These are phyloP conservation scores for Pterobdella sp. DNA, from an alignment of 2,888 invertebrate genomes.

Conservation along the genomic window DNA sequence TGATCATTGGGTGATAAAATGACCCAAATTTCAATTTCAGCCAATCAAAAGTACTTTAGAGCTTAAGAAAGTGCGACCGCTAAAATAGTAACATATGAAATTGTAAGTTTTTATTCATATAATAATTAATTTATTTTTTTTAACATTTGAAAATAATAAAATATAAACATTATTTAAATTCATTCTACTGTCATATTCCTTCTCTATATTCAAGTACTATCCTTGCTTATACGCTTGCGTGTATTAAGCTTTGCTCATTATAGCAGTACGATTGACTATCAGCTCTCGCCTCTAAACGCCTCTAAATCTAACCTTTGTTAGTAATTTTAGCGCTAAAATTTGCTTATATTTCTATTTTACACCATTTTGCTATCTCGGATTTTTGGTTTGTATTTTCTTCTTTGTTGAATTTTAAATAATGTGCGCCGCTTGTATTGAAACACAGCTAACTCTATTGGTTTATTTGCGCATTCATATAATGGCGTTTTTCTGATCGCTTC, in stretches of 20 bases:
- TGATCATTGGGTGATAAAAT: neutral
- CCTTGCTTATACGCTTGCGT: neutral
- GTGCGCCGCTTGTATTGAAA: neutral
- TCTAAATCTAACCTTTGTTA: neutral
- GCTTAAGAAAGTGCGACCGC: neutral
- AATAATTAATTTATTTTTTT: neutral
- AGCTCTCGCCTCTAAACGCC: slow-evolving; percentile 5
- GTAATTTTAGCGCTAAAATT: neutral
- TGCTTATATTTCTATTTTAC: neutral
- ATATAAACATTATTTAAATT: neutral
- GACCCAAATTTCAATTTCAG: neutral
- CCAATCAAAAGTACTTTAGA: neutral
- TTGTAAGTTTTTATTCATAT: neutral
- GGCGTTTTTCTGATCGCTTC: slow-evolving; percentile 3
- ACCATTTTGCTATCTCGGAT: slow-evolving; percentile 14
- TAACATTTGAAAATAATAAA: neutral
- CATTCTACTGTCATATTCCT: neutral
- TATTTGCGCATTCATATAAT: slow-evolving; percentile 6
- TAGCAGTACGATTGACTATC: neutral
- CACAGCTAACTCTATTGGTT: neutral
- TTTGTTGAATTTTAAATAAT: neutral
- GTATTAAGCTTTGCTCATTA: slow-evolving; percentile 13
- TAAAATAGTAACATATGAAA: slow-evolving; percentile 9
- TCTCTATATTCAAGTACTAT: neutral
- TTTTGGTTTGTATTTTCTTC: neutral